Base-by-base conservation (phyloP, 2,888 invertebrate genomes). In the Deroplatys truncata region DNA sequence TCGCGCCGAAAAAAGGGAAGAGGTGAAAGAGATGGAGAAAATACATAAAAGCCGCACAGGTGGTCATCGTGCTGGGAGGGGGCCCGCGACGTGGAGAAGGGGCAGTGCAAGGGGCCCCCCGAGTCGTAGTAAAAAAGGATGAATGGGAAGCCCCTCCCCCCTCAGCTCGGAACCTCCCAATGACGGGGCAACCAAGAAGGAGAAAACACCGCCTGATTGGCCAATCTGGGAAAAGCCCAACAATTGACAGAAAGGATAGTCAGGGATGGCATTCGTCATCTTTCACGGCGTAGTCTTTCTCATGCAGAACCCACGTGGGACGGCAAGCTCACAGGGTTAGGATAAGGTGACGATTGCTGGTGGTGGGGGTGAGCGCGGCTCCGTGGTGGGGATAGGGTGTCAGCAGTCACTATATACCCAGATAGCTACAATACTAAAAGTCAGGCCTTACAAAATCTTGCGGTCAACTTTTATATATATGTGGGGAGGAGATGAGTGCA, bases 101-200 rank as follows among this genome's bases (percentile, higher is more conserved):
- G 56, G 82, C 72, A 8, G 29, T 1, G 28, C 9, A 7, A 72
- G 28, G 29, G 72, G 86, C 72, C 72, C 28, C 88, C 88, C 28
- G 43, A 49, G 43, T 84, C 31, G 43, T 90, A 90, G 90, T 90
- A 90, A 90, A 90, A 89, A 89, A 86, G 88, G 86, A 90, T 90
- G 90, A 90, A 90, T 90, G 90, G 89, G 72, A 86, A 84, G 89
- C 89, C 89, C 89, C 90, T 88, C 89, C 90, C 88, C 88, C 88
- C 84, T 31, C 82, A 43, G n/a, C n/a, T 82, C 89, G 86, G 49
- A 86, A 43, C 82, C 89, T 86, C 85, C 89, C 89, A 89, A 82
- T 89, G 89, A 89, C 85, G 89, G 43, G 82, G 43, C 82, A 89
- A 72, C 87, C 29, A 82, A 16, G 83, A 85, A 49, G 43, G 82